These are phyloP conservation scores for Phyllostomus hastatus DNA, from an alignment of 2,113 vertebrate genomes.

Conservation along the genomic window DNA sequence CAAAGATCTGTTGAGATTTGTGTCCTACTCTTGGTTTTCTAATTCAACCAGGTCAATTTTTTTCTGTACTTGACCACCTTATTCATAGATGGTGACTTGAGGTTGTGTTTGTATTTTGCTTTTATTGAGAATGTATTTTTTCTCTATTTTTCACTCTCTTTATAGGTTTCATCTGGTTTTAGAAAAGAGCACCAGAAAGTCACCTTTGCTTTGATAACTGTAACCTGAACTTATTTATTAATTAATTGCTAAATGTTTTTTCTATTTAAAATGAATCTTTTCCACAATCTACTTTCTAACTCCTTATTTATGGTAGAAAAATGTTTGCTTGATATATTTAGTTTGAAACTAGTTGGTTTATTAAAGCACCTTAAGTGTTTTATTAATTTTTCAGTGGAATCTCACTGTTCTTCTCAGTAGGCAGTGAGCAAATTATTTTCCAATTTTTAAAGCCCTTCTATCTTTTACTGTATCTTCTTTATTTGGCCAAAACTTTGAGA, in stretches of 20 bases:
- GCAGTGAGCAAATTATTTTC: neutral
- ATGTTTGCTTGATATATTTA: neutral
- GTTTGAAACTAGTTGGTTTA: neutral
- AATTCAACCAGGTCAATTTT: neutral
- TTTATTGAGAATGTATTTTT: neutral
- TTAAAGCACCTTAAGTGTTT: neutral
- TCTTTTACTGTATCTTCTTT: neutral
- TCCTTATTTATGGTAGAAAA: neutral
- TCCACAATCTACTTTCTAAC: neutral
- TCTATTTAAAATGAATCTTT: neutral
- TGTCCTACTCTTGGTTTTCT: neutral
- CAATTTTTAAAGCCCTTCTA: neutral
- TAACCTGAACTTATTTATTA: conserved; percentile 17
- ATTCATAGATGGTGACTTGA: neutral
- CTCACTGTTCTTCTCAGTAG: neutral
- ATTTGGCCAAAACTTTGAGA: neutral
- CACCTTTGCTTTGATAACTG: neutral
- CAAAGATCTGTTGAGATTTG: neutral
- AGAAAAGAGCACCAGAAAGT: neutral
- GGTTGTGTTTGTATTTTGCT: neutral
- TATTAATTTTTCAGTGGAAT: neutral
- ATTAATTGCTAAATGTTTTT: neutral
- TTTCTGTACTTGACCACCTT: neutral
- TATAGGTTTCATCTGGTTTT: neutral
- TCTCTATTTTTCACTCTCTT: neutral